phyloP scores from a whole-genome alignment of 1,140 invertebrate species.

The Thrips palmi region DNA sequence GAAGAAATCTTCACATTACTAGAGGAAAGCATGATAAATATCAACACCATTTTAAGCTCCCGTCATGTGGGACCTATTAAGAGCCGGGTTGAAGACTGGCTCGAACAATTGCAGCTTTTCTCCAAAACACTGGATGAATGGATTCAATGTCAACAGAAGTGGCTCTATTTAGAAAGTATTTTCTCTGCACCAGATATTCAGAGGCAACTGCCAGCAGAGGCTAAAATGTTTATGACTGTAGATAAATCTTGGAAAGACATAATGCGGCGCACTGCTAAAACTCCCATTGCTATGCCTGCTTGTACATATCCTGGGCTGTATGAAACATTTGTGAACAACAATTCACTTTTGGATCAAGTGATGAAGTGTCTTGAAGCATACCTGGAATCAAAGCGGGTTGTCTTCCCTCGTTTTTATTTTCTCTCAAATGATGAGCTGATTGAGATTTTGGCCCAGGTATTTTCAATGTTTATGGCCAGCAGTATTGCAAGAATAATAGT shows the following conservation, averaged over 20 bases:
- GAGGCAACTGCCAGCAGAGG: conserved; percentile 64
- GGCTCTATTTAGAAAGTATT: conserved; percentile 74
- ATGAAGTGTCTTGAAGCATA: conserved; percentile 66
- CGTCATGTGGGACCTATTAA: conserved; percentile 67
- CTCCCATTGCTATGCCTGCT: conserved; percentile 47
- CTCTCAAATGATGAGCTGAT: conserved; percentile 85
- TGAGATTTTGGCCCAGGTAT: conserved; percentile 72
- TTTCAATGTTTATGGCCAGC: background rate
- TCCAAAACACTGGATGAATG: conserved; percentile 65
- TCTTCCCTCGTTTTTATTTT: conserved; percentile 86
- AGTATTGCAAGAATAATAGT: background rate
- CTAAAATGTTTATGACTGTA: conserved; percentile 62
- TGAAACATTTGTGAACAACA: conserved; percentile 52
- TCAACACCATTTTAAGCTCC: conserved; percentile 68
- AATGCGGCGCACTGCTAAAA: conserved; percentile 51
- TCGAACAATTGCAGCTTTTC: conserved; percentile 50
- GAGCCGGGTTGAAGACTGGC: conserved; percentile 61
- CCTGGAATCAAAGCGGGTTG: conserved; percentile 71
- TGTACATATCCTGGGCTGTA: conserved; percentile 43
- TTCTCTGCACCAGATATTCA: conserved; percentile 81
- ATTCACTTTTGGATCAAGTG: conserved; percentile 57
- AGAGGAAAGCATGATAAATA: conserved; percentile 71
- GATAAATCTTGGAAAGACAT: conserved; percentile 77
- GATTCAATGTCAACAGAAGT: conserved; percentile 64
- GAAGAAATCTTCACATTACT: conserved; percentile 66